Conservation (phyloP, 2,888 invertebrate species). For the Doris montereyensis region DNA sequence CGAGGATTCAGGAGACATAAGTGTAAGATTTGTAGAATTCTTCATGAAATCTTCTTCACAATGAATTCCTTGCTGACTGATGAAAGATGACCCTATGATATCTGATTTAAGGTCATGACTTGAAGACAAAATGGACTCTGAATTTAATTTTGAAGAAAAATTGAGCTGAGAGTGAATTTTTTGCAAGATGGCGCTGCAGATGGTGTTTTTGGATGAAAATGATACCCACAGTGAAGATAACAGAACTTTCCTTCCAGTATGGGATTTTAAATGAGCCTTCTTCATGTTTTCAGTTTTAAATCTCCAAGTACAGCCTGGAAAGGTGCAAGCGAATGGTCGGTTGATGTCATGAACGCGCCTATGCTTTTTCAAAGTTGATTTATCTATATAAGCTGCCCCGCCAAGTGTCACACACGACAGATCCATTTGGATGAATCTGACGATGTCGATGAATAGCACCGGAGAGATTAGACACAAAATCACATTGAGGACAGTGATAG, state of each 20-base stretch:
- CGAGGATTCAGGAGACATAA: no score
- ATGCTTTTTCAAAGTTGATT: conserved; percentile 66
- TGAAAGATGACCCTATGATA: no score
- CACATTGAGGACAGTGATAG: conserved; percentile 66
- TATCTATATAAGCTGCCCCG: conserved; percentile 66
- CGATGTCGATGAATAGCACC: conserved; percentile 66
- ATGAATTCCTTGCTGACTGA: no score
- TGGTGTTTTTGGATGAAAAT: conserved; percentile 70
- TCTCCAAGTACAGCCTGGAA: conserved; percentile 67
- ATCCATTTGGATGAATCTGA: conserved; percentile 66
- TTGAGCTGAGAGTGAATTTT: no score
- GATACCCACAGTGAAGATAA: conserved; percentile 63
- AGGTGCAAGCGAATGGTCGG: conserved; percentile 65
- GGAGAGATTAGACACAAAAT: conserved; percentile 62
- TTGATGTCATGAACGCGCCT: conserved; percentile 67
- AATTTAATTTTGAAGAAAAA: no score
- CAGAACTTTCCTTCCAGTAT: conserved; percentile 63
- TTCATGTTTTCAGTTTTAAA: conserved; percentile 68
- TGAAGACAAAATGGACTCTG: no score
- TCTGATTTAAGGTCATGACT: no score
- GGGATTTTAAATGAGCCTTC: conserved; percentile 62
- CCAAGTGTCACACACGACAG: conserved; percentile 68
- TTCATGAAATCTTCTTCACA: no score
- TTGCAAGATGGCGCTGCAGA: conserved; percentile 63
- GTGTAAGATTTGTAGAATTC: no score